A percentile compares a stretch with the other conserved stretches of the same genome.
phyloP scores from a whole-genome alignment of 2,113 vertebrate genomes.

The Cranoglanis bouderius region DNA sequence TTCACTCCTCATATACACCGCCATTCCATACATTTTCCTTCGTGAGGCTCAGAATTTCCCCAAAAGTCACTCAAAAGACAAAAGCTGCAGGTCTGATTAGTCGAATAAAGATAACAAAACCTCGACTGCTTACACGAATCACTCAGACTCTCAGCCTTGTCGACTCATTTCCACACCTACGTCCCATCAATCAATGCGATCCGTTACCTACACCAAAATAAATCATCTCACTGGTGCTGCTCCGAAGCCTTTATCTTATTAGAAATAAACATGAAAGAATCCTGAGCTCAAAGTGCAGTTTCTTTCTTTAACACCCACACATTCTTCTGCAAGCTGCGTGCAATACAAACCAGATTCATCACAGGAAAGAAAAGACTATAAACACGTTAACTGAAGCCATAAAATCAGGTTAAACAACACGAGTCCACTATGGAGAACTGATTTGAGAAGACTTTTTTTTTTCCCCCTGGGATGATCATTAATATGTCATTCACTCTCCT shows the following conservation, averaged over 20 bases:
- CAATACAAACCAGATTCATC: conserved; percentile 16
- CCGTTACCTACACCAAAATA: conserved; percentile 19
- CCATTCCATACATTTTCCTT: not conserved
- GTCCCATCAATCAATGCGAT: conserved; percentile 28
- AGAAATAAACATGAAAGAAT: conserved; percentile 20
- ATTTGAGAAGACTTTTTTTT: not conserved
- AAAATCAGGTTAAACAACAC: not conserved
- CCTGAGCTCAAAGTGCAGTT: not conserved
- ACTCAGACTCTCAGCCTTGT: conserved; percentile 29
- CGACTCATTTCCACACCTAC: conserved; percentile 30
- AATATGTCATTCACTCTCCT: not conserved
- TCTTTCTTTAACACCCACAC: not conserved
- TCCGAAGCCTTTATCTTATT: conserved; percentile 27
- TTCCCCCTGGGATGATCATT: not conserved
- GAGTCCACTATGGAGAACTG: not conserved
- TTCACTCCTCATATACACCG: not conserved
- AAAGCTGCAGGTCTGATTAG: not conserved
- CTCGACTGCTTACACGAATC: conserved; percentile 22
- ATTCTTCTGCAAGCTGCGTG: conserved; percentile 7
- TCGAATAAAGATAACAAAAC: conserved; percentile 32
- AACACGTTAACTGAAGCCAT: not conserved
- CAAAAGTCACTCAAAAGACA: too few species aligned
- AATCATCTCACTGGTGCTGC: conserved; percentile 27
- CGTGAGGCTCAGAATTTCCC: not conserved
- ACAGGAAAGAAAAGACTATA: not conserved